phyloP scores from a whole-genome alignment of 2,888 invertebrate species.

The Thymelicus lineola region DNA sequence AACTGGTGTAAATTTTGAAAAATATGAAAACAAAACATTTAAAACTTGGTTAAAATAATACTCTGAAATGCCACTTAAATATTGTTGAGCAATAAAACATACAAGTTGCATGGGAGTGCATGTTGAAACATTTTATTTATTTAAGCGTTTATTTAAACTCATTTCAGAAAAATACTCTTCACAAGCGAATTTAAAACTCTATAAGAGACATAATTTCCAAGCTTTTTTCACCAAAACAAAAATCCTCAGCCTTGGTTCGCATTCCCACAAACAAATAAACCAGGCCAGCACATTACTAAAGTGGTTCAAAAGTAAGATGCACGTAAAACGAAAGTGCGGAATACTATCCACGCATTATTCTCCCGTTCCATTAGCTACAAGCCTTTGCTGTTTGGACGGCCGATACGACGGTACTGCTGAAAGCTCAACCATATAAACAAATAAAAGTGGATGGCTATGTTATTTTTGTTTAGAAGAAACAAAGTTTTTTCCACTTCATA shows the following conservation, averaged over 20 bases:
- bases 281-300: conserved; percentile 12
- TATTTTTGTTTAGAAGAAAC: no score
- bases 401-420: conserved; percentile 5
- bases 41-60: no score
- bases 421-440: conserved; percentile 8
- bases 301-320: conserved; percentile 24
- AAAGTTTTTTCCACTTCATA: no score
- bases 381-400: conserved; percentile 33
- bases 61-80: no score
- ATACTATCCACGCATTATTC: conserved; percentile 26
- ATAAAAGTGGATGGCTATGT: neutral
- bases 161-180: no score
- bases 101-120: no score
- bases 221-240: neutral
- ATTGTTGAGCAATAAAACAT: no score
- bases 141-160: no score
- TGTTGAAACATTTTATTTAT: no score
- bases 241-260: neutral
- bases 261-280: neutral
- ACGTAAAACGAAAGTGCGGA: conserved; percentile 26
- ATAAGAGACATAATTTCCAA: neutral
- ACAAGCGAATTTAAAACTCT: no score
- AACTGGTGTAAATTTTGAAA: no score
- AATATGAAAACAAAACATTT: no score
- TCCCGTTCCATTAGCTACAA: conserved; percentile 30